These are phyloP conservation scores for Panonychus citri DNA, from an alignment of 1,140 invertebrate species.

Conservation along the genomic window DNA sequence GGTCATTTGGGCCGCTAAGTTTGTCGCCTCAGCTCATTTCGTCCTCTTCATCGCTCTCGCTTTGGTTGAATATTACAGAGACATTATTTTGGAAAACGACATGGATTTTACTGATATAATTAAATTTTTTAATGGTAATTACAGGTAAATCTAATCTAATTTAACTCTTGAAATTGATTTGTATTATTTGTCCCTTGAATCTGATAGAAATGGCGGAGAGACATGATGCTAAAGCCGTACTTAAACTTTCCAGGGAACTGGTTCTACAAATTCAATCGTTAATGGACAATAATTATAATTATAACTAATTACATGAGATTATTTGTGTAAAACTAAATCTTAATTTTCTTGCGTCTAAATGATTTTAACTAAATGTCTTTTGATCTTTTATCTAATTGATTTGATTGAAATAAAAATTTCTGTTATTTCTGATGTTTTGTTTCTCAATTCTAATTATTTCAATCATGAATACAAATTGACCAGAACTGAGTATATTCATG, in stretches of 20 bases:
- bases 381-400: no score
- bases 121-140: slow-evolving; percentile 81
- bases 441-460: no score
- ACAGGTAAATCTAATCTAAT: slow-evolving; percentile 5
- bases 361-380: no score
- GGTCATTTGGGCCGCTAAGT: slow-evolving; percentile 74
- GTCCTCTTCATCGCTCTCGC: slow-evolving; percentile 77
- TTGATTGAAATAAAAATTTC: no score
- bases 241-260: slow-evolving; percentile 52
- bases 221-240: slow-evolving; percentile 56
- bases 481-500: no score
- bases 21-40: slow-evolving; percentile 63
- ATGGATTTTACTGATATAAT: slow-evolving; percentile 97
- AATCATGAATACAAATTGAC: no score
- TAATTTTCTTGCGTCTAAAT: no score
- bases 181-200: no score
- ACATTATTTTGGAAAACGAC: slow-evolving; percentile 74
- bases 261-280: slow-evolving; percentile 65
- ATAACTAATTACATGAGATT: no score
- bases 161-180: slow-evolving; percentile 20
- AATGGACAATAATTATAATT: slow-evolving; percentile 52
- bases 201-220: slow-evolving; percentile 73
- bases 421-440: no score
- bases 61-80: slow-evolving; percentile 67
- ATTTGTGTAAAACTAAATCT: slow-evolving; percentile 12